phyloP scores from a whole-genome alignment of 2,113 vertebrate genomes.

The Zosterops hypoxanthus region DNA sequence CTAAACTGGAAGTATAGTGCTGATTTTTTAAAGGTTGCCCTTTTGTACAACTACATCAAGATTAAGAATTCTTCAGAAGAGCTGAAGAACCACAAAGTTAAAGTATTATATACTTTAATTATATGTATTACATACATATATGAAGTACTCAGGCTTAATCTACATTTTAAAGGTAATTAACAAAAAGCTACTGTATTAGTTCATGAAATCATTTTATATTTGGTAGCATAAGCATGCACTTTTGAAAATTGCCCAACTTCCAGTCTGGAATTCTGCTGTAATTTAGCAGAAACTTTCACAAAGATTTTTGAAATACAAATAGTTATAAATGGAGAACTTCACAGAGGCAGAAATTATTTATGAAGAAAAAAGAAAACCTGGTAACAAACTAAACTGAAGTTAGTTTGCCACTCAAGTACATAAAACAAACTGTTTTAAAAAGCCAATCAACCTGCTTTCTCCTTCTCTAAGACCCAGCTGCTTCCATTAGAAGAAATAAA shows the following conservation, averaged over 20 bases:
- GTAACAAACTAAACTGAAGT: background rate
- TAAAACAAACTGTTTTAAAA: background rate
- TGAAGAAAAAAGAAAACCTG: background rate
- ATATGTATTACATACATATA: background rate
- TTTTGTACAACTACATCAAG: background rate
- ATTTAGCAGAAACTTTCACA: background rate
- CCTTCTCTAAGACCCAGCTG: background rate
- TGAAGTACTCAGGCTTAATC: background rate
- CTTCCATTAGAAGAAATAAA: background rate
- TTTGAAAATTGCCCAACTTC: background rate
- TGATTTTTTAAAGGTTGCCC: background rate
- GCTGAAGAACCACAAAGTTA: background rate
- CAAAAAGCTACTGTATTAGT: background rate
- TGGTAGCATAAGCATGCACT: background rate
- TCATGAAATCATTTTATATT: background rate
- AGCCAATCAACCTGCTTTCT: background rate
- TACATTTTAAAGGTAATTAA: background rate
- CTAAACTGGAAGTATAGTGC: background rate
- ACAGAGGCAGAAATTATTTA: background rate
- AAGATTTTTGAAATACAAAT: background rate
- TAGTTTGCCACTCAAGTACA: background rate
- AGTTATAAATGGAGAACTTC: background rate
- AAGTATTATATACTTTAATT: background rate
- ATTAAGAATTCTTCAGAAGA: background rate
- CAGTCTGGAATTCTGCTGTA: background rate